Percentiles rank a stretch among this genome's conserved stretches.
Evolutionary conservation across 2,113 vertebrate species (phyloP).

Genomic region (Mirounga angustirostris): DNA sequence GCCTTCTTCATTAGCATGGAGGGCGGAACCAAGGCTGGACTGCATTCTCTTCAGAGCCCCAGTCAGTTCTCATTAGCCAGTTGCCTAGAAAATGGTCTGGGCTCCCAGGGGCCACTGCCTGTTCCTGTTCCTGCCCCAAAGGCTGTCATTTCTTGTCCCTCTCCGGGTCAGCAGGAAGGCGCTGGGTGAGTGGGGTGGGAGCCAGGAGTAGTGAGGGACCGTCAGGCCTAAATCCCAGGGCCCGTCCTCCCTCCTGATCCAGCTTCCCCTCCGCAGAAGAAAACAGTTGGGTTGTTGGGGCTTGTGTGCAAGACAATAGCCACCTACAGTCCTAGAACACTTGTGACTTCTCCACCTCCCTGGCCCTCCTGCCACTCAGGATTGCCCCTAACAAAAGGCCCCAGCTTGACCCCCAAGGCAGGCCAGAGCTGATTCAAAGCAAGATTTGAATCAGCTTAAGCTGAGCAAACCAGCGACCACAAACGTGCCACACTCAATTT

Average conservation of each 20-base stretch:
- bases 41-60: conserved; percentile 66
- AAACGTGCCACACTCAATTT: not conserved
- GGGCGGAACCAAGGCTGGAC: conserved; percentile 49
- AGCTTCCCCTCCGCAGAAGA: not conserved
- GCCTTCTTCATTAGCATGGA: conserved; percentile 80
- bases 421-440: conserved; percentile 41
- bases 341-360: conserved; percentile 26
- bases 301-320: conserved; percentile 26
- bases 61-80: conserved; percentile 80
- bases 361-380: not conserved
- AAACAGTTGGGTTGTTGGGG: not conserved
- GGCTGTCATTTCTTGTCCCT: conserved; percentile 58
- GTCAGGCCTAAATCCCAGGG: not conserved
- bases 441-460: conserved; percentile 65
- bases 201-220: not conserved
- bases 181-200: not conserved
- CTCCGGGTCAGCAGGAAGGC: conserved; percentile 66
- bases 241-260: not conserved
- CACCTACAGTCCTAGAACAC: not conserved
- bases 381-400: conserved; percentile 53
- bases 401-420: conserved; percentile 38
- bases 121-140: not conserved
- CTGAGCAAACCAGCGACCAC: conserved; percentile 40
- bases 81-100: conserved; percentile 62
- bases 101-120: conserved; percentile 56